phyloP scores from a whole-genome alignment of 92 coral and sea anemone species.

The Blastomussa wellsi region DNA sequence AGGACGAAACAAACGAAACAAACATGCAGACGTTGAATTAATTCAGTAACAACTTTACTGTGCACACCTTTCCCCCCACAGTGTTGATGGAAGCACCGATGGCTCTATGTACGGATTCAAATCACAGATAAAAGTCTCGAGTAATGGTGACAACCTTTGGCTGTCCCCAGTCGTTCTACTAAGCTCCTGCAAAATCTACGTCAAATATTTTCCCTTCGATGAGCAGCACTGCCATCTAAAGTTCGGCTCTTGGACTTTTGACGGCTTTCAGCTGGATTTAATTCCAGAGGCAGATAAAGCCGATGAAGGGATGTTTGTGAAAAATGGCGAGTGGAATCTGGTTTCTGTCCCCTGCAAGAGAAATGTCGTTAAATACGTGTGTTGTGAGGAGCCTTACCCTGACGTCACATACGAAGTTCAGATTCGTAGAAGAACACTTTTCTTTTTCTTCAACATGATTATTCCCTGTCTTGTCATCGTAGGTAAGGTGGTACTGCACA shows the following conservation, averaged over 20 bases:
- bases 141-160: slow-evolving; percentile 81
- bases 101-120: slow-evolving; percentile 87
- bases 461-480: slow-evolving; percentile 97
- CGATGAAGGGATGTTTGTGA: slow-evolving; percentile 66
- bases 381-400: slow-evolving; percentile 90
- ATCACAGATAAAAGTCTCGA: slow-evolving; percentile 72
- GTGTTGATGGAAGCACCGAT: slow-evolving; percentile 90
- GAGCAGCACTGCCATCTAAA: slow-evolving; percentile 87
- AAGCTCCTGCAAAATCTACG: slow-evolving; percentile 89
- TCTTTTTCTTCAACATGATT: slow-evolving; percentile 88
- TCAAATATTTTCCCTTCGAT: slow-evolving; percentile 91
- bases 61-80: slow-evolving; percentile 11
- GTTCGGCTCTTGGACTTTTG: slow-evolving; percentile 98
- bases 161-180: slow-evolving; percentile 84
- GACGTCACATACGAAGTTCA: slow-evolving; percentile 88
- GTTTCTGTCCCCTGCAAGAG: slow-evolving; percentile 76
- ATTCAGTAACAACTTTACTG: too few species aligned
- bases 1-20: too few species aligned
- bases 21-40: too few species aligned
- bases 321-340: slow-evolving; percentile 96
- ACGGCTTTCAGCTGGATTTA: slow-evolving; percentile 85
- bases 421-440: slow-evolving; percentile 75
- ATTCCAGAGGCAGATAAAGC: slow-evolving; percentile 63
- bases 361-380: slow-evolving; percentile 67
- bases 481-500: slow-evolving; percentile 50